Evolutionary conservation across 2,888 invertebrate genomes (phyloP).

Genomic region (Chrysodeixis includens): DNA sequence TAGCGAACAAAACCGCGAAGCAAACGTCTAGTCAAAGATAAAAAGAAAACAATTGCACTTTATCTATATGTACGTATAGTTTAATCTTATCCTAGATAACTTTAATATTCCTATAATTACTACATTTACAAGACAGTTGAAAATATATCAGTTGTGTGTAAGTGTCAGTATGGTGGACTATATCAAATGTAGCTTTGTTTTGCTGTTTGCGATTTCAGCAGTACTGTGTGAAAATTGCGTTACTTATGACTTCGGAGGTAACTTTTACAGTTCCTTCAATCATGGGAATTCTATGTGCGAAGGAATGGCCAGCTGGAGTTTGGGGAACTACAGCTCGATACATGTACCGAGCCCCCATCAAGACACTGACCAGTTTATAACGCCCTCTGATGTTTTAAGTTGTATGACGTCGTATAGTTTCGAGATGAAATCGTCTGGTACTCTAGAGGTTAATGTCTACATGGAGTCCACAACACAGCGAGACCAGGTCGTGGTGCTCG

Average conservation of each 20-base stretch:
- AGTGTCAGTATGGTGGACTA: slow-evolving; percentile 48
- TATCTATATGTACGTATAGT: slow-evolving; percentile 55
- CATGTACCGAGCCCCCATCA: slow-evolving; percentile 51
- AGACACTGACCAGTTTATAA: slow-evolving; percentile 55
- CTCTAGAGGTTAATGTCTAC: slow-evolving; percentile 60
- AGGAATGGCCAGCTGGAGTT: slow-evolving; percentile 52
- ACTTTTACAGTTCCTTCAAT: slow-evolving; percentile 55
- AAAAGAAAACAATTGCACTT: slow-evolving; percentile 60
- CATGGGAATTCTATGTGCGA: slow-evolving; percentile 51
- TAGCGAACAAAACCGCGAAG: slow-evolving; percentile 27
- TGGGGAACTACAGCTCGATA: slow-evolving; percentile 52
- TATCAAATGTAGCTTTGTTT: slow-evolving; percentile 37
- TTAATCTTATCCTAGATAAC: slow-evolving; percentile 64
- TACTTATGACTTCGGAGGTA: slow-evolving; percentile 56
- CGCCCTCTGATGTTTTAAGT: slow-evolving; percentile 54
- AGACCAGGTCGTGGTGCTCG: slow-evolving; percentile 60
- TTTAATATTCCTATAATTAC: slow-evolving; percentile 53
- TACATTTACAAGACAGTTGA: slow-evolving; percentile 47
- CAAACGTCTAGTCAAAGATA: slow-evolving; percentile 40
- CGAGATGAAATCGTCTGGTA: slow-evolving; percentile 55
- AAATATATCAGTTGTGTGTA: slow-evolving; percentile 44
- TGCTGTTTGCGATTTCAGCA: slow-evolving; percentile 45
- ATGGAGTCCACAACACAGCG: slow-evolving; percentile 44
- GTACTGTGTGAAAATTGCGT: slow-evolving; percentile 59
- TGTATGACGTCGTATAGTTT: slow-evolving; percentile 65